Conservation (phyloP, 2,113 vertebrate genomes). For the Electrona antarctica region DNA sequence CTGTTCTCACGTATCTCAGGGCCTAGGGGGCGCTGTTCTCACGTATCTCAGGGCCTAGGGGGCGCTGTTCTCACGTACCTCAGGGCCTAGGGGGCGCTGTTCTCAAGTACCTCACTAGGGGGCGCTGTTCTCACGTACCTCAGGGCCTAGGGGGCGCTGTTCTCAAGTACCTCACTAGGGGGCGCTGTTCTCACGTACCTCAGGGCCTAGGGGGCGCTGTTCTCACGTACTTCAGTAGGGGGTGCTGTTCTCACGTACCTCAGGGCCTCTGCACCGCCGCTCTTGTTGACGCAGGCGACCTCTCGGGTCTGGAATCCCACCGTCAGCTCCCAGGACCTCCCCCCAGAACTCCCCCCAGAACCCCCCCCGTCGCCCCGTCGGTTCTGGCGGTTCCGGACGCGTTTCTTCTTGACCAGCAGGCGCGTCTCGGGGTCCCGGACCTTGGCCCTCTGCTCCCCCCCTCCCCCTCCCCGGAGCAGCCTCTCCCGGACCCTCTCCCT, state of each 20-base stretch:
- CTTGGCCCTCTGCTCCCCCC: slow-evolving; percentile 60
- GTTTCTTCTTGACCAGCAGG: slow-evolving; percentile 90
- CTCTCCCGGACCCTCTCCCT: slow-evolving; percentile 50
- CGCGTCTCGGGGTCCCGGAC: slow-evolving; percentile 87
- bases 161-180: too few relatives aligned
- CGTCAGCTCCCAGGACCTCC: slow-evolving; percentile 92
- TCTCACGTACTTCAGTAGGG: neutral
- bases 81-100: too few relatives aligned
- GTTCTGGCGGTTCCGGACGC: slow-evolving; percentile 85
- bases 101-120: too few relatives aligned
- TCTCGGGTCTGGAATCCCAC: slow-evolving; percentile 94
- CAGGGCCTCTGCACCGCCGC: slow-evolving; percentile 81
- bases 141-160: too few relatives aligned
- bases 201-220: neutral
- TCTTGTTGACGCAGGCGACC: slow-evolving; percentile 88
- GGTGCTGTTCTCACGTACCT: slow-evolving; percentile 78
- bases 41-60: too few relatives aligned
- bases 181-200: too few relatives aligned
- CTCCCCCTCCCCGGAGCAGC: too few relatives aligned
- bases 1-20: too few relatives aligned
- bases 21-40: too few relatives aligned
- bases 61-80: too few relatives aligned
- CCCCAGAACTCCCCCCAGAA: slow-evolving; percentile 82
- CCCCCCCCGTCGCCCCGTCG: slow-evolving; percentile 77
- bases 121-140: too few relatives aligned